phyloP scores from a whole-genome alignment of 2,888 invertebrate species.

The Pristionchus maxplancki region DNA sequence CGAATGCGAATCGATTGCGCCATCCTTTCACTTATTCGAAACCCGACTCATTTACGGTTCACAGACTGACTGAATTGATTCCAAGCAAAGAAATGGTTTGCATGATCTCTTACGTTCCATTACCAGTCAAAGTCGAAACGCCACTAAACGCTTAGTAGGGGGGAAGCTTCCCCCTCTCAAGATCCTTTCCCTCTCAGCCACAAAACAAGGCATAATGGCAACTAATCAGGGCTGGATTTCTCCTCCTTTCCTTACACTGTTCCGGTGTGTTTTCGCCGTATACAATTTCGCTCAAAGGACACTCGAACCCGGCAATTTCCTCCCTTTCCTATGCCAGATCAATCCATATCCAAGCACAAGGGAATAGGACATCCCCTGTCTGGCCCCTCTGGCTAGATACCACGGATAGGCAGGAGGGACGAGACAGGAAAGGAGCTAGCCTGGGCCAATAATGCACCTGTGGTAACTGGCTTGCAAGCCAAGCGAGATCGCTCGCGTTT shows the following conservation, averaged over 20 bases:
- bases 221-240: constrained; percentile 44
- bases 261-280: not conserved
- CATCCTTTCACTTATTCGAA: not conserved
- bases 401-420: not conserved
- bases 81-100: not conserved
- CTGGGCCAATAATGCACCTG: constrained; percentile 29
- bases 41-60: not conserved
- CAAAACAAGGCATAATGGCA: constrained; percentile 18
- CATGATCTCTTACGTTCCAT: not conserved
- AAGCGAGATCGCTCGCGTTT: not conserved
- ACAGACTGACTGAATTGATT: not conserved
- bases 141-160: not conserved
- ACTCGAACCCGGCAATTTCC: constrained; percentile 17
- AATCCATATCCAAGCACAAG: not conserved
- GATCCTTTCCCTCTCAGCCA: constrained; percentile 8
- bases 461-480: constrained; percentile 3
- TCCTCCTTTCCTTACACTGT: constrained; percentile 21
- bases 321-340: not conserved
- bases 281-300: not conserved
- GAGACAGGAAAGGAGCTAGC: constrained; percentile 12
- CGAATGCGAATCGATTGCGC: not conserved
- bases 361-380: not conserved
- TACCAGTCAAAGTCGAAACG: not conserved
- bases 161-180: constrained; percentile 22
- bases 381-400: not conserved